Evolutionary conservation across 2,888 invertebrate species (phyloP), one percentile per base, ranked within the genome.

Genomic region (Hyppa rectilinea): DNA sequence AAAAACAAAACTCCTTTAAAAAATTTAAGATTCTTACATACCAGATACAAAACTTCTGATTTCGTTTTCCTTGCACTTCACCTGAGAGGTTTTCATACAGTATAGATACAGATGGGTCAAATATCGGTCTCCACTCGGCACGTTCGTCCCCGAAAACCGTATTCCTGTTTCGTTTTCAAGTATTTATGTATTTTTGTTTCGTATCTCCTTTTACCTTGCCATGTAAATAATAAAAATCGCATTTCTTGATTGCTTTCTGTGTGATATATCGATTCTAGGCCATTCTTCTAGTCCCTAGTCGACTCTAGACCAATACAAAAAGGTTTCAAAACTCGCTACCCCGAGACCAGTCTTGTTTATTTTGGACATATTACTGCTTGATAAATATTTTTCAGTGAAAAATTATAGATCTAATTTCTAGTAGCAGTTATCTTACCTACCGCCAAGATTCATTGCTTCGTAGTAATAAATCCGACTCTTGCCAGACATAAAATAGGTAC

Each of bases 81-180:
- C 72, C 66, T 75, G 71, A 80, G 75, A 75, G 69, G 72, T 71
- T 73, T 77, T 69, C 67, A 53, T 72, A 71, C 26, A 66, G 62
- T 60, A 52, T 26, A 59, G 45, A 53, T 60, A 52, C 23, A 59
- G 45, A 53, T n/a, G 55, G 80, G 72, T 82, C 80, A 80, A 71
- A 80, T 77, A 73, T 80, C 69, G 34, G 55, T 63, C 7, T 47
- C 63, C 20, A 71, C 56, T 69, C 29, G 34, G 49, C 45, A 72
- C 61, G 56, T 63, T 69, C 31, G 20, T 68, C 26, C n/a, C 29
- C 20, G 14, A 55, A 65, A 62, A 65, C 26, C 17, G 53, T 12
- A 38, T n/a, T 29, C 31, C 60, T 43, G 34, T 17, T 60, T 53
- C 1, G 17, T 38, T 52, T 49, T 52, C 23, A 58, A 49, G 45